Percentiles rank a stretch among this genome's conserved stretches.
Conservation (phyloP, 2,113 vertebrate species). For the Syrmaticus mikado region DNA sequence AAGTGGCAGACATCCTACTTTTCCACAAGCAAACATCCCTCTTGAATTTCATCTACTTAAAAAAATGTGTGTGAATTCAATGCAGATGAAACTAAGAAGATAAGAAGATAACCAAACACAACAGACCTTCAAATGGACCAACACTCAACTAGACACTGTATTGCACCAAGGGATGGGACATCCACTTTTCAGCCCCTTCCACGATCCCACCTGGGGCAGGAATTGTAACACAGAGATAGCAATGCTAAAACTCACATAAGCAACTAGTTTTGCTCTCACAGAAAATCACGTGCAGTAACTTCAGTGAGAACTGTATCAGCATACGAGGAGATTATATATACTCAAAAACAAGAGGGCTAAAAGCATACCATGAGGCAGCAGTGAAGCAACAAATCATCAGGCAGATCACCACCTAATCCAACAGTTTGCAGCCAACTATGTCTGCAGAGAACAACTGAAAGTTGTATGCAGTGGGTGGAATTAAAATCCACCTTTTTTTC, state of each 20-base stretch:
- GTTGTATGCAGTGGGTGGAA: neutral
- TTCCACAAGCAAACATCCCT: neutral
- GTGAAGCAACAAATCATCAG: neutral
- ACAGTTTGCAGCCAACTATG: neutral
- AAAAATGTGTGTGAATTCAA: neutral
- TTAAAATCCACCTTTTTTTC: conserved; percentile 20
- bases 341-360: neutral
- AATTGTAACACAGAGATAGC: neutral
- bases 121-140: neutral
- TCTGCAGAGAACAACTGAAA: neutral
- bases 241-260: neutral
- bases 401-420: neutral
- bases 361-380: neutral
- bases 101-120: neutral
- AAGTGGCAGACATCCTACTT: neutral
- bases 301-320: neutral
- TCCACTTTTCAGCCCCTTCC: neutral
- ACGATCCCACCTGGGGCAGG: neutral
- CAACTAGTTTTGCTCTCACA: neutral
- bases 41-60: neutral
- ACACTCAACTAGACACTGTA: neutral
- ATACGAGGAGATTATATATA: rapidly evolving
- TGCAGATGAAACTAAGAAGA: neutral
- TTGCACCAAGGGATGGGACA: neutral
- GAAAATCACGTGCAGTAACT: neutral